Conservation (phyloP, 2,113 vertebrate genomes). For the Hiodon tergisus region DNA sequence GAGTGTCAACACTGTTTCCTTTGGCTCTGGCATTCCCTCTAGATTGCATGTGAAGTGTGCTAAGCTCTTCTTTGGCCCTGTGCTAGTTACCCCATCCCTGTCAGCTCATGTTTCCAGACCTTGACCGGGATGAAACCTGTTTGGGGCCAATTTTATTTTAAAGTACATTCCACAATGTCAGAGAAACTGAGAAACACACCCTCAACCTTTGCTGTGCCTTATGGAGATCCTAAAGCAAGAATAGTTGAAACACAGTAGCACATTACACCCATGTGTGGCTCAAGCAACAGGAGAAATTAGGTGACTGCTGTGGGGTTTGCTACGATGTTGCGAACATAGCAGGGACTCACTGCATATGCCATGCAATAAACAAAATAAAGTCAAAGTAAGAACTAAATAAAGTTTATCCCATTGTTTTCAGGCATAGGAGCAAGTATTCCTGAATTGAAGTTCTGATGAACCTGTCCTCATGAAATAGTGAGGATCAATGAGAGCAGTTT, state of each 20-base stretch:
- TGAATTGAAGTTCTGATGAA: no score
- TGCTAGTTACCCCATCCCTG: not conserved
- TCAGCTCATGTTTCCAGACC: conserved; percentile 13
- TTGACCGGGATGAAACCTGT: not conserved
- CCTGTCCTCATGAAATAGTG: no score
- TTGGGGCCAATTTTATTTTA: not conserved
- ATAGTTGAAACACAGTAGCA: not conserved
- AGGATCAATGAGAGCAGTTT: no score
- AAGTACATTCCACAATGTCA: not conserved
- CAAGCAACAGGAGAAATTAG: not conserved
- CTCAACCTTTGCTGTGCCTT: not conserved
- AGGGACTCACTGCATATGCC: no score
- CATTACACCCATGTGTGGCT: not conserved
- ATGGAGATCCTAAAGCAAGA: not conserved
- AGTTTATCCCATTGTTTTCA: no score
- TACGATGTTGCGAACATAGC: no score
- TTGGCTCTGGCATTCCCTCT: not conserved
- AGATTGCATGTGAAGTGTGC: not conserved
- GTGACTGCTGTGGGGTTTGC: not conserved
- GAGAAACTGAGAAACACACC: not conserved
- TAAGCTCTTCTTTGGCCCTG: not conserved
- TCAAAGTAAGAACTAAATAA: no score
- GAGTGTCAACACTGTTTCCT: not conserved
- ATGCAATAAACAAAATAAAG: no score
- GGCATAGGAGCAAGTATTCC: no score